Base-by-base conservation (phyloP, 2,113 vertebrate genomes). In the Tor tambroides region DNA sequence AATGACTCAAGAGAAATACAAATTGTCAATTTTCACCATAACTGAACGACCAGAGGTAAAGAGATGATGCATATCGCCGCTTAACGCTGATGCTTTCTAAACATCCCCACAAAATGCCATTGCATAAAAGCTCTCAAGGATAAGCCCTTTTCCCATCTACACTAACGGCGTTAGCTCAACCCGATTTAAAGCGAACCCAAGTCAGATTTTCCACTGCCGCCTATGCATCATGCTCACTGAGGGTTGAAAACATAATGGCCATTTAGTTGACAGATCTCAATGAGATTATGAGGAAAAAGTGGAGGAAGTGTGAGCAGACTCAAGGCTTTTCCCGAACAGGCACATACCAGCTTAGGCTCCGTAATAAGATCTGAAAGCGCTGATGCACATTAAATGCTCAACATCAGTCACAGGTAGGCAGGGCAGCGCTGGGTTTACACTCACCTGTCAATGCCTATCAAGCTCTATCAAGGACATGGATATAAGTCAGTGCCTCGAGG, bases 371-470 rank as follows among this genome's bases (percentile, higher is more conserved):
- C 76, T 74, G 59, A 89, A 88, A 46, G 84, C 85, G 61, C 85
- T 83, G 87, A 89, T 83, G 79, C 88, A 88, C 82, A 85, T 87
- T 67, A 89, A 88, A 85, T 75, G 83, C 35, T 80, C 51, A 79
- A 54, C 74, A 91, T 89, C 90, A 74, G 59, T 87, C 85, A 87
- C 35, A 83, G 30, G 65, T 82, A 85, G 67, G 26, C 84, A 87
- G 67, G 61, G 9, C 80, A 74, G 78, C 10, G 12, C 79, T 71
- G 72, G 43, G 85, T 87, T 85, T 80, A 87, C 74, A 83, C 86
- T 59, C 21, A 61, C 30, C 69, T 85, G 77, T 77, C 86, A 88
- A 65, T 78, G 72, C 75, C 85, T 54, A 86, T 89, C 89, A 89
- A 72, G 82, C 15, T 74, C 78, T 46, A 87, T 89, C 80, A 88